Percentiles rank a stretch among this genome's conserved stretches.
phyloP scores from a whole-genome alignment of 2,113 vertebrate genomes.

The Pollachius pollachius region DNA sequence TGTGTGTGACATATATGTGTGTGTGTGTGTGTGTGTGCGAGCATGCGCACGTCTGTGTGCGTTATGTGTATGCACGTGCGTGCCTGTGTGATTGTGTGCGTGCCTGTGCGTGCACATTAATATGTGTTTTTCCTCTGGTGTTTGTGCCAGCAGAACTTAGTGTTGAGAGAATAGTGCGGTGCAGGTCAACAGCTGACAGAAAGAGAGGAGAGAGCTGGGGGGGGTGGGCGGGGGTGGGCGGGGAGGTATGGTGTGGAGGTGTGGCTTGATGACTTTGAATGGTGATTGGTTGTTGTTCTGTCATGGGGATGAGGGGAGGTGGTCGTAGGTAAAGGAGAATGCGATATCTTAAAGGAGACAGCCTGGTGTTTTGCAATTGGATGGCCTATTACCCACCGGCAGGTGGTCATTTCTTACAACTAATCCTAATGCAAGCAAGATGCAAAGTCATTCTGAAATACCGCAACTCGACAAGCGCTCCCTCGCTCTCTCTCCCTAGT shows the following conservation, averaged over 20 bases:
- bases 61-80: conserved; percentile 23
- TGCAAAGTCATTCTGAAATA: conserved; percentile 51
- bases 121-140: conserved; percentile 19
- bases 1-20: not conserved
- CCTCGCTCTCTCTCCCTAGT: conserved; percentile 23
- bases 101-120: conserved; percentile 13
- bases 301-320: not conserved
- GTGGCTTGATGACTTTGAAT: conserved; percentile 57
- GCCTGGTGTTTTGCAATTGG: conserved; percentile 22
- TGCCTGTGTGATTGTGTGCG: conserved; percentile 6
- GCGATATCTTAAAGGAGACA: conserved; percentile 37
- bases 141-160: conserved; percentile 43
- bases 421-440: conserved; percentile 55
- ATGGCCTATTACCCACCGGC: conserved; percentile 37
- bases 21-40: not conserved
- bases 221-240: not conserved
- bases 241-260: conserved; percentile 11
- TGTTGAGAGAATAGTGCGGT: conserved; percentile 56
- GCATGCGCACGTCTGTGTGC: conserved; percentile 12
- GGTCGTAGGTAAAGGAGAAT: conserved; percentile 20
- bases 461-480: conserved; percentile 45
- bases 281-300: conserved; percentile 33
- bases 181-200: conserved; percentile 59
- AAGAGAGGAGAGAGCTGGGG: conserved; percentile 6
- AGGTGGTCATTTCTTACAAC: conserved; percentile 51